Percentiles rank a stretch among this genome's conserved stretches.
These are phyloP conservation scores for Oscheius sp. DNA, from an alignment of 2,888 invertebrate genomes.

Conservation along the genomic window DNA sequence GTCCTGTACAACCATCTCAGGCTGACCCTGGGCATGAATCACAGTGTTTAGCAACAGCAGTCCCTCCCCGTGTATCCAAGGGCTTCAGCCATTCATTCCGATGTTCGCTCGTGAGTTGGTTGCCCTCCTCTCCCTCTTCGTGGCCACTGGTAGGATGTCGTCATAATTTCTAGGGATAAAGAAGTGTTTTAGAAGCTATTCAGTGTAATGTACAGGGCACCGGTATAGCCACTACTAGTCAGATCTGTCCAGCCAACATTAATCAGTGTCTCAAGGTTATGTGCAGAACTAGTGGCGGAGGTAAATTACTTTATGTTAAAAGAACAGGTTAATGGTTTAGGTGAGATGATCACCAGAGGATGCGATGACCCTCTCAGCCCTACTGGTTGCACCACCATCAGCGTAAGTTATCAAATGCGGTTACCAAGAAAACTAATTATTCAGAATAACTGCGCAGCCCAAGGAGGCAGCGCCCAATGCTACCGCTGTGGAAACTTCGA, in stretches of 20 bases:
- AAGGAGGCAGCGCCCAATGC: conserved; percentile 8
- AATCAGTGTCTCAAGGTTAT: conserved; percentile 31
- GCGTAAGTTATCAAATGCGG: not conserved
- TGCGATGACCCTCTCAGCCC: conserved; percentile 28
- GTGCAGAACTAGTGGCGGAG: conserved; percentile 20
- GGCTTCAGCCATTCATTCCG: conserved; percentile 23
- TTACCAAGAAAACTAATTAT: not conserved
- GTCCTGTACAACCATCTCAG: not conserved
- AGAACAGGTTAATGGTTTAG: not conserved
- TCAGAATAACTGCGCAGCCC: conserved; percentile 18
- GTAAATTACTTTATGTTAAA: not conserved
- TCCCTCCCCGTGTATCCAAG: conserved; percentile 21
- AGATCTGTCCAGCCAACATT: conserved; percentile 17
- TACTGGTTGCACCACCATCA: not conserved
- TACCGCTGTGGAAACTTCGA: conserved; percentile 23
- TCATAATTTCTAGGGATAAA: not conserved
- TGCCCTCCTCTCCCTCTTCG: conserved; percentile 18
- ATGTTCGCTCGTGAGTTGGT: conserved; percentile 26
- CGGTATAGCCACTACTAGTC: not conserved
- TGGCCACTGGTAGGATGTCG: not conserved
- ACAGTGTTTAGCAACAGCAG: conserved; percentile 27
- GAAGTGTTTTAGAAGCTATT: conserved; percentile 18
- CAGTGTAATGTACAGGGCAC: conserved; percentile 26
- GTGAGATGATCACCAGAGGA: not conserved
- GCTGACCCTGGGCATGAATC: conserved; percentile 17